Evolutionary conservation across 2,797 vertebrate genomes (phyloP).

Genomic region (Pelochelys cantorii): DNA sequence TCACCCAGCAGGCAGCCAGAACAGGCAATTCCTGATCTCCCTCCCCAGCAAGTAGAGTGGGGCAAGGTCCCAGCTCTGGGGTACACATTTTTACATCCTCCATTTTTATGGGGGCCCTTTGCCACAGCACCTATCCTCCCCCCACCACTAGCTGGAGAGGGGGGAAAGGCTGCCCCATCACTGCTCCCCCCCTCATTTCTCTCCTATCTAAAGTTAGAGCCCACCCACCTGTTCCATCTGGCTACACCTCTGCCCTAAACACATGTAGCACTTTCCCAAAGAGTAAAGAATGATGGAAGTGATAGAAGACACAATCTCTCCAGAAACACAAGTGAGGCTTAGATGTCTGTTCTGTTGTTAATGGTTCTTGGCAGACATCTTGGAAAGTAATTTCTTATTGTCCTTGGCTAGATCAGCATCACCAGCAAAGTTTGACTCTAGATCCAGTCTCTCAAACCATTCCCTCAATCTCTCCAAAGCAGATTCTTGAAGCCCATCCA

Average conservation of each 20-base stretch:
- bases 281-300: neutral
- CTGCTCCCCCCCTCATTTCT: too few species aligned
- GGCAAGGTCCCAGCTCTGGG: too few species aligned
- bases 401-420: neutral
- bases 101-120: too few species aligned
- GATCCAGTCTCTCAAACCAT: neutral
- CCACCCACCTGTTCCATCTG: too few species aligned
- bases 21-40: too few species aligned
- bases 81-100: too few species aligned
- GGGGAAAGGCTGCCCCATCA: too few species aligned
- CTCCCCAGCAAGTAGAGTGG: too few species aligned
- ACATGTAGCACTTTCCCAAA: neutral
- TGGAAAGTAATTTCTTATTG: neutral
- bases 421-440: neutral
- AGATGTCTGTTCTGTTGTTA: neutral
- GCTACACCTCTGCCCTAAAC: neutral
- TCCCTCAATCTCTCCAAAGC: neutral
- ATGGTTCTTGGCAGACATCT: neutral
- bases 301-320: neutral
- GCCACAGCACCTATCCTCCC: too few species aligned
- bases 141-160: too few species aligned
- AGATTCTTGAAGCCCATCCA: neutral
- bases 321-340: neutral
- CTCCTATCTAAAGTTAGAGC: too few species aligned
- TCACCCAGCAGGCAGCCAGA: too few species aligned